phyloP scores from a whole-genome alignment of 2,797 vertebrate species.

The Eulemur mongoz region DNA sequence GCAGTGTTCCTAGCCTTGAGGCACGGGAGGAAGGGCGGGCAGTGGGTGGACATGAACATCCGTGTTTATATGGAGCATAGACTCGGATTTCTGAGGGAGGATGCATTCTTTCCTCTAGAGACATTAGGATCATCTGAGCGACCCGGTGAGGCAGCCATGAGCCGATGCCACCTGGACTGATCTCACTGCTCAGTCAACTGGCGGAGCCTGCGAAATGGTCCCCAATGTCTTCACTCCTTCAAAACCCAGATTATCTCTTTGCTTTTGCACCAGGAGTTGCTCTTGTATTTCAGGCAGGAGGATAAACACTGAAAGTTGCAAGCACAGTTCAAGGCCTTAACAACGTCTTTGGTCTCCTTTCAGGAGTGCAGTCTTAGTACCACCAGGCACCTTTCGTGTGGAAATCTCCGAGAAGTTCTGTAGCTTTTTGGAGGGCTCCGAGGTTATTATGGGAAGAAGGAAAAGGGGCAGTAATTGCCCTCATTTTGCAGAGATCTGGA shows the following conservation, averaged over 20 bases:
- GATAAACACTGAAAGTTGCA: background rate
- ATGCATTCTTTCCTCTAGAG: background rate
- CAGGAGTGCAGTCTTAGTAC: background rate
- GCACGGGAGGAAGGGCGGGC: background rate
- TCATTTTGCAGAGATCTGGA: background rate
- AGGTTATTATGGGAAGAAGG: background rate
- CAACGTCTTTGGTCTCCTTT: slow-evolving; percentile 25
- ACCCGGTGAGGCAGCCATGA: background rate
- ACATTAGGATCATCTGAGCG: background rate
- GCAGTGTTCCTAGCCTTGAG: background rate
- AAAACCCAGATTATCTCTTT: background rate
- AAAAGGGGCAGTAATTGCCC: background rate
- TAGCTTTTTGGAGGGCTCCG: background rate
- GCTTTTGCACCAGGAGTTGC: background rate
- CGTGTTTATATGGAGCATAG: background rate
- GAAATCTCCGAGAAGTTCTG: background rate
- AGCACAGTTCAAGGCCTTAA: background rate
- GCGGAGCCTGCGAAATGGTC: background rate
- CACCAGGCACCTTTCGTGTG: background rate
- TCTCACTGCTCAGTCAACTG: background rate
- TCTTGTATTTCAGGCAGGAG: background rate
- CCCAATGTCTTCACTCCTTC: background rate
- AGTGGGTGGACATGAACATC: background rate
- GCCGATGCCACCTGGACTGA: no score
- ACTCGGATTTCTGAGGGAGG: background rate